These are phyloP conservation scores for Epinephelus fuscoguttatus DNA, from an alignment of 2,113 vertebrate genomes.

Conservation along the genomic window DNA sequence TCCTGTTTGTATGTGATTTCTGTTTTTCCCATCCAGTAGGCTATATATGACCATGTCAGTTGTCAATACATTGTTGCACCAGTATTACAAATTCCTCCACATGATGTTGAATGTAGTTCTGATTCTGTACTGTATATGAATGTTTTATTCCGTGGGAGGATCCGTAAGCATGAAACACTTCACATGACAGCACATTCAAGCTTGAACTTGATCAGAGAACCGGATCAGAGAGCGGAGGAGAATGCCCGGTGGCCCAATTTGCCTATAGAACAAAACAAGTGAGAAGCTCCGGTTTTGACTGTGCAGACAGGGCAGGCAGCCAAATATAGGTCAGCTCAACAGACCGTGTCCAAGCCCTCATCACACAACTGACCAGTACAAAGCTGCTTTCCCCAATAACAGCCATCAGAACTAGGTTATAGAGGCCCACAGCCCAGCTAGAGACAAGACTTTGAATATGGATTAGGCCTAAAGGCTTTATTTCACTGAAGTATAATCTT, in stretches of 20 bases:
- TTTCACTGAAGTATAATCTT: conserved; percentile 76
- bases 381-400: conserved; percentile 81
- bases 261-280: conserved; percentile 42
- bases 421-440: conserved; percentile 56
- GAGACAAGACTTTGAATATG: conserved; percentile 77
- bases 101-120: not conserved
- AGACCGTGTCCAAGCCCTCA: conserved; percentile 67
- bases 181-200: conserved; percentile 4
- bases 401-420: conserved; percentile 76
- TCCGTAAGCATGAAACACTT: not conserved
- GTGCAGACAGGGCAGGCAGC: conserved; percentile 65
- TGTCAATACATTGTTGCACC: not conserved
- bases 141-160: not conserved
- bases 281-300: conserved; percentile 41
- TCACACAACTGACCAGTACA: conserved; percentile 75
- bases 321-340: conserved; percentile 82
- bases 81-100: not conserved
- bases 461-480: conserved; percentile 82
- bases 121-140: not conserved
- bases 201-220: conserved; percentile 19
- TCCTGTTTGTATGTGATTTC: not conserved
- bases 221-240: conserved; percentile 1
- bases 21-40: not conserved
- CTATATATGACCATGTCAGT: not conserved
- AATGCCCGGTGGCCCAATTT: conserved; percentile 12